Evolutionary conservation across 2,113 vertebrate species (phyloP).

Genomic region (Scopus umbretta): DNA sequence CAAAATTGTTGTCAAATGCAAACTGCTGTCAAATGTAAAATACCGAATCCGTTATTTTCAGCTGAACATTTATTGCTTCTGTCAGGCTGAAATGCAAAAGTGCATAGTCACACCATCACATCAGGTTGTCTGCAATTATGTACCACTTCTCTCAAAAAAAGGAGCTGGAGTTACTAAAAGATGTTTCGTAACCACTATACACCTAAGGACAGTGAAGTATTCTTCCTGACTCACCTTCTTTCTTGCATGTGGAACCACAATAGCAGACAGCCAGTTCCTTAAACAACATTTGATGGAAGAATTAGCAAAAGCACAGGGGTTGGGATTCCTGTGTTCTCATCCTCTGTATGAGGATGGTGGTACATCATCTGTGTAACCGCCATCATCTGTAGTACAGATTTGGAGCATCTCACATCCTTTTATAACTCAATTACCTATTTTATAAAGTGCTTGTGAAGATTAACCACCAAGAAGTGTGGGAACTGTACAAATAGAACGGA

Average conservation of each 20-base stretch:
- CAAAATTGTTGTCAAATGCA: not conserved
- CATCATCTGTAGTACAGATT: too few species aligned
- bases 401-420: not conserved
- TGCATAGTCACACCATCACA: not conserved
- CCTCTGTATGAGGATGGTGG: too few species aligned
- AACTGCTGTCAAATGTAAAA: not conserved
- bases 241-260: not conserved
- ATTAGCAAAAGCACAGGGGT: not conserved
- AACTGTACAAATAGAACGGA: not conserved
- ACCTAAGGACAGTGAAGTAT: not conserved
- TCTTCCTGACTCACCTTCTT: not conserved
- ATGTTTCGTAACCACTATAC: not conserved
- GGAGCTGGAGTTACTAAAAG: not conserved
- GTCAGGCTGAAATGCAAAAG: not conserved
- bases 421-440: not conserved
- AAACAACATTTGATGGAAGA: not conserved
- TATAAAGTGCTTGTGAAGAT: not conserved
- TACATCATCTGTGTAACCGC: too few species aligned
- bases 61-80: not conserved
- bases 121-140: not conserved
- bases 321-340: not conserved
- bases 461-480: not conserved
- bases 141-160: not conserved
- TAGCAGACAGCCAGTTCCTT: not conserved
- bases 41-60: not conserved